Conservation (phyloP, 1,140 invertebrate genomes). For the Drosophila kurseongensis region DNA sequence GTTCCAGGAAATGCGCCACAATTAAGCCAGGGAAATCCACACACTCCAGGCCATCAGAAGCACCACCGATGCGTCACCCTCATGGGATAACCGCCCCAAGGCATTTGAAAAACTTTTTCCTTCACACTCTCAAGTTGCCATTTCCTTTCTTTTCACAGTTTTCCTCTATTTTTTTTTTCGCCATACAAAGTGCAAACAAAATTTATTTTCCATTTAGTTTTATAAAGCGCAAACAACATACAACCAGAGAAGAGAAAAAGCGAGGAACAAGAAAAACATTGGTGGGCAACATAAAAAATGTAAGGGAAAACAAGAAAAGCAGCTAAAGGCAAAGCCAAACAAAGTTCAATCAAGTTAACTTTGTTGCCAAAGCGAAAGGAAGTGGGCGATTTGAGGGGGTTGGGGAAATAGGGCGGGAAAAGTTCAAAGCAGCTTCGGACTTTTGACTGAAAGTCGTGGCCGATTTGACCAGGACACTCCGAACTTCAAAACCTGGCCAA, state of each 20-base stretch:
- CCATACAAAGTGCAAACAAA: conserved; percentile 76
- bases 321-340: conserved; percentile 81
- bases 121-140: conserved; percentile 77
- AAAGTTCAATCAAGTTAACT: conserved; percentile 83
- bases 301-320: conserved; percentile 56
- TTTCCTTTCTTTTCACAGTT: conserved; percentile 57
- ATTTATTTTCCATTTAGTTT: conserved; percentile 83
- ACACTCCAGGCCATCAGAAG: neutral
- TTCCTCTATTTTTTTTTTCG: conserved; percentile 38
- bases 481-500: conserved; percentile 14
- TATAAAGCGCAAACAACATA: conserved; percentile 73
- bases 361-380: conserved; percentile 70
- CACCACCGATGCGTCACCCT: conserved; percentile 3
- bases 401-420: conserved; percentile 17
- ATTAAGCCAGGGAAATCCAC: conserved; percentile 46
- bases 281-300: conserved; percentile 36
- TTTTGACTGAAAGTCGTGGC: conserved; percentile 77
- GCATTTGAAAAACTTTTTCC: conserved; percentile 52
- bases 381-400: conserved; percentile 8
- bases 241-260: conserved; percentile 43
- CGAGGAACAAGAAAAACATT: conserved; percentile 30
- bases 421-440: conserved; percentile 72
- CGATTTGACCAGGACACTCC: conserved; percentile 62
- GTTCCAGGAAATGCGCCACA: conserved; percentile 71
- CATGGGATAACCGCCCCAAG: conserved; percentile 11